Evolutionary conservation across 37 sponge, comb jelly and placozoan genomes (phyloP), one percentile per base, ranked within the genome.

Genomic region (Oopsacas minuta): DNA sequence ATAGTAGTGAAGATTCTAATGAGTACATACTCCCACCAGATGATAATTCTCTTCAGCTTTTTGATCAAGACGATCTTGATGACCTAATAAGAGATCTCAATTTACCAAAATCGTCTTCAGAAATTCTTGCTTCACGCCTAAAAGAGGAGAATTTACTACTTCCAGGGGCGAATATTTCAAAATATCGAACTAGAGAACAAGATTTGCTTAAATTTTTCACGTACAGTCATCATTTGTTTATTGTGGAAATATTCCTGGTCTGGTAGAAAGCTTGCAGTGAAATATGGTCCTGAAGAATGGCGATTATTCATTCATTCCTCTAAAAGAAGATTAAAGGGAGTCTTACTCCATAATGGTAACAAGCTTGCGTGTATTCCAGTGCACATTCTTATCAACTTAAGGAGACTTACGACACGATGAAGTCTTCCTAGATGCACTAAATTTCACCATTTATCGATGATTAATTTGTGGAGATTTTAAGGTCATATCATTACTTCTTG

Each of bases 401-500:
- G 7, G 20, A 61, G 22, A 12, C 20, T 61, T 20, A 3, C 1
- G 22, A 25, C 22, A 61, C 75, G 1, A 20, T 3, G 22, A 61
- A 61, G 7, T 61, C 20, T 34, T 61, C 75, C 20, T 61, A 12
- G 75, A 3, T 25, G 30, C 20, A 61, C 75, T 61, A n/a, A 61
- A 61, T 10, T 46, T 32, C 30, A n/a, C 5, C 20, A 3, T 25
- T 32, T 34, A 25, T 61, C 20, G 28, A n/a, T 61, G 75, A 34
- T 61, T 61, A 12, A 61, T 61, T 61, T 61, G 75, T 61, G 75
- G 75, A 25, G 75, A 61, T 61, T 34, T 61, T 3, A 61, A 61
- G 28, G 75, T 61, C n/a, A n/a, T 61, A 61, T 61, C 30, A 61
- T n/a, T 61, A 10, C 75, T 61, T 25, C 75, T 61, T 61, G 75